Percentiles rank a stretch among this genome's conserved stretches.
phyloP scores from a whole-genome alignment of 2,888 invertebrate genomes.

The Linyphia triangularis region DNA sequence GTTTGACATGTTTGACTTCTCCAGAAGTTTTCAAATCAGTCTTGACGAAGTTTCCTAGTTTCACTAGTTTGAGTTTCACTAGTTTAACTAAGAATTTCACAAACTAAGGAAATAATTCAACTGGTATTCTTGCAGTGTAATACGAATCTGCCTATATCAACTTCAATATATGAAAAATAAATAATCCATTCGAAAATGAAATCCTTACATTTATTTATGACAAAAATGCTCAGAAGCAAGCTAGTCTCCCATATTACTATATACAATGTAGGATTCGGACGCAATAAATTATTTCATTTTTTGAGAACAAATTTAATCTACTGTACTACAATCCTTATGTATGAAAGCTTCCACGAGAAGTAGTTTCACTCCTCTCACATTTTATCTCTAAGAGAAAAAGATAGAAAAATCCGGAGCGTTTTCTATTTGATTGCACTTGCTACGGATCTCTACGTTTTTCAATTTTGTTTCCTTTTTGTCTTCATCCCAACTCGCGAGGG shows the following conservation, averaged over 20 bases:
- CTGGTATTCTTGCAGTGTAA: no score
- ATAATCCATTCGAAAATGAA: no score
- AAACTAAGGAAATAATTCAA: no score
- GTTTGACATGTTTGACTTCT: no score
- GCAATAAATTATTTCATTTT: constrained; percentile 33
- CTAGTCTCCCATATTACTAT: not conserved
- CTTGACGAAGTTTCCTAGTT: no score
- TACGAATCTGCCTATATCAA: no score
- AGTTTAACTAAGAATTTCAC: no score
- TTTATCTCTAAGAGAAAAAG: not conserved
- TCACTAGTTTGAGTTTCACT: no score
- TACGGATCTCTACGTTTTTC: constrained; percentile 38
- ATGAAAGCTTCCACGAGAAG: constrained; percentile 3
- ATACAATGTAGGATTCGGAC: not conserved
- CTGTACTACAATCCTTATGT: not conserved
- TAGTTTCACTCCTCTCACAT: constrained; percentile 35
- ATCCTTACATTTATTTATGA: not conserved
- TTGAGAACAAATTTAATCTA: constrained; percentile 41
- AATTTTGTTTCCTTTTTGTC: constrained; percentile 35
- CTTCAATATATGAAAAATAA: no score
- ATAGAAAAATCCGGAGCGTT: constrained; percentile 18
- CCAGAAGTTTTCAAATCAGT: no score
- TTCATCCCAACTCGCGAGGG: constrained; percentile 49
- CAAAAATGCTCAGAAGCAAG: not conserved
- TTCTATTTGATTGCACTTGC: constrained; percentile 54